These are phyloP conservation scores for Hylaeus volcanicus DNA, from an alignment of 1,140 invertebrate genomes.

Conservation along the genomic window DNA sequence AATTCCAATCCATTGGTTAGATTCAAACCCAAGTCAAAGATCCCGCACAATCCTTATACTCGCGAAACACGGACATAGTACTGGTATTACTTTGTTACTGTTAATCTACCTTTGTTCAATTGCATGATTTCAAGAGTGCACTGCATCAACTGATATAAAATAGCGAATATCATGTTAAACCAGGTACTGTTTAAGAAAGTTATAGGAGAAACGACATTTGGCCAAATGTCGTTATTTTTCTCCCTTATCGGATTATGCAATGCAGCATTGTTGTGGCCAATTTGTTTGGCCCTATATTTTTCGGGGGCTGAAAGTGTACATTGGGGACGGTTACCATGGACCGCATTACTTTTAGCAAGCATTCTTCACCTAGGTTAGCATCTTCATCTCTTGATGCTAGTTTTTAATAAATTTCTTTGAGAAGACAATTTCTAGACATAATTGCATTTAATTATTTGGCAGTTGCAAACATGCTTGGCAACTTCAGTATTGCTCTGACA, in stretches of 20 bases:
- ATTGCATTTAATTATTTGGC: slow-evolving; percentile 73
- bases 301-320: slow-evolving; percentile 90
- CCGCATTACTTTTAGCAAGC: slow-evolving; percentile 88
- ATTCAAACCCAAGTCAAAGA: no score
- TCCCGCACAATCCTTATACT: no score
- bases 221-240: slow-evolving; percentile 93
- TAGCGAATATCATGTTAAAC: background rate
- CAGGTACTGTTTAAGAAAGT: slow-evolving; percentile 95
- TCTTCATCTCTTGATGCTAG: background rate
- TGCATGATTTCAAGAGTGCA: background rate
- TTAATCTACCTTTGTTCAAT: background rate
- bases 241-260: slow-evolving; percentile 92
- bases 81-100: no score
- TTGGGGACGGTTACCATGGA: slow-evolving; percentile 90
- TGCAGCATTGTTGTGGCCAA: slow-evolving; percentile 91
- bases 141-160: background rate
- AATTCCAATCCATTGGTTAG: no score
- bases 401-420: background rate
- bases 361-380: slow-evolving; percentile 85
- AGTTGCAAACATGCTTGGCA: slow-evolving; percentile 95
- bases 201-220: slow-evolving; percentile 93
- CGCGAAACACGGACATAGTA: no score
- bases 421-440: background rate
- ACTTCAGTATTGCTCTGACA: slow-evolving; percentile 94
- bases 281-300: slow-evolving; percentile 91